Conservation (phyloP, 2,888 invertebrate species). For the Acanthosepion lycidas region DNA sequence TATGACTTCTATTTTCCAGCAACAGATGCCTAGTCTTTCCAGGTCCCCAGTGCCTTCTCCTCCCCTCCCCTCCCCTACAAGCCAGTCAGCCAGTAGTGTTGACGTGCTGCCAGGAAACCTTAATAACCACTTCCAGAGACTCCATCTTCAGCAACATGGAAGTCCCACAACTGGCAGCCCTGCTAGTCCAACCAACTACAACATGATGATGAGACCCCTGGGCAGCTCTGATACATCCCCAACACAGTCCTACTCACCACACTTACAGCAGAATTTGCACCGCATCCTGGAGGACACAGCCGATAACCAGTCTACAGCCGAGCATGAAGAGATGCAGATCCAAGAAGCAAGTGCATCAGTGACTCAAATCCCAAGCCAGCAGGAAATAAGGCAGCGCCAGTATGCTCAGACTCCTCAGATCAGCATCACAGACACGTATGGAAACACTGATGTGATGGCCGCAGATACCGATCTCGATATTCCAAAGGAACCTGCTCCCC, state of each 20-base stretch:
- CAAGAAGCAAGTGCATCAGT: conserved; percentile 50
- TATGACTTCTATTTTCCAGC: conserved; percentile 50
- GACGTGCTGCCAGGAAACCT: conserved; percentile 72
- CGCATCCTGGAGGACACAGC: conserved; percentile 74
- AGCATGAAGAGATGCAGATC: conserved; percentile 57
- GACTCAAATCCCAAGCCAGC: conserved; percentile 47
- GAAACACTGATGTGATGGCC: conserved; percentile 75
- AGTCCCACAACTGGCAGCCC: conserved; percentile 46
- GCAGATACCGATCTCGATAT: conserved; percentile 57
- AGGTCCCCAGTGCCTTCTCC: conserved; percentile 66
- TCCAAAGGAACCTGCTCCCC: conserved; percentile 4
- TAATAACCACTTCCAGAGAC: conserved; percentile 75
- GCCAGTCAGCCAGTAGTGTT: conserved; percentile 24
- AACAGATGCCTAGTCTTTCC: conserved; percentile 51
- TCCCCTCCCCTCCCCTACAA: conserved; percentile 57
- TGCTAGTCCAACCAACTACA: conserved; percentile 38
- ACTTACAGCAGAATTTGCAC: conserved; percentile 70
- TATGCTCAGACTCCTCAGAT: conserved; percentile 83
- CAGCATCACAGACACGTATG: conserved; percentile 91
- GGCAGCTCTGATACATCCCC: conserved; percentile 62
- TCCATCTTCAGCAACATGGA: conserved; percentile 72
- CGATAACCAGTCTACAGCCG: conserved; percentile 57
- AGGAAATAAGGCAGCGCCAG: conserved; percentile 55
- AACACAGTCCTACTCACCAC: conserved; percentile 58
- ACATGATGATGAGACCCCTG: conserved; percentile 47